phyloP scores from a whole-genome alignment of 2,113 vertebrate species.

The Carettochelys insculpta region DNA sequence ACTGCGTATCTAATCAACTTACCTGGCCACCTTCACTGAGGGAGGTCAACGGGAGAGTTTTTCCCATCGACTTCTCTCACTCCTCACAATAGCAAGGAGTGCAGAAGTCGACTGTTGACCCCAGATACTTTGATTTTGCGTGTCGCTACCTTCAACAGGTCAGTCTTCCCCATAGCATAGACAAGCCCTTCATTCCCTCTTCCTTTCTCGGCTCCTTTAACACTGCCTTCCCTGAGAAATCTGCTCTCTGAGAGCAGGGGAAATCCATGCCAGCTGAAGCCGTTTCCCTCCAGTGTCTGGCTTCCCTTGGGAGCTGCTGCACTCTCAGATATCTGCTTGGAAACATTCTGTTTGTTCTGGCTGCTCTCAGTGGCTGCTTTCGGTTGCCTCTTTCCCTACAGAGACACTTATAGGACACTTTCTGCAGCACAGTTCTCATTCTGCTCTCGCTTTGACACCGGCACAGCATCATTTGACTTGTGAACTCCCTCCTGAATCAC shows the following conservation, averaged over 20 bases:
- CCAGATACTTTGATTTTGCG: too few relatives aligned
- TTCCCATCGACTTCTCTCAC: too few relatives aligned
- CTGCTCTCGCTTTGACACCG: not conserved
- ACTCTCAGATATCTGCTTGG: conserved; percentile 40
- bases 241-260: conserved; percentile 43
- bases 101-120: too few relatives aligned
- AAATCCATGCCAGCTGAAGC: conserved; percentile 32
- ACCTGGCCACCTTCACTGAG: too few relatives aligned
- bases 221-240: conserved; percentile 31
- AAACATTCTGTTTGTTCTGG: conserved; percentile 51
- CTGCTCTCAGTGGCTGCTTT: conserved; percentile 57
- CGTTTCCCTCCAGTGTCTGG: not conserved
- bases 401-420: not conserved
- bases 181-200: too few relatives aligned
- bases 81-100: too few relatives aligned
- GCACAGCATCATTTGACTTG: not conserved
- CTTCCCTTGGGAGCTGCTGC: conserved; percentile 53
- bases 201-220: not conserved
- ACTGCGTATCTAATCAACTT: too few relatives aligned
- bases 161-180: too few relatives aligned
- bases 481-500: not conserved
- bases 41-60: too few relatives aligned
- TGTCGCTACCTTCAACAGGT: too few relatives aligned
- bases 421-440: not conserved
- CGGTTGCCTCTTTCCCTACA: conserved; percentile 3